A percentile compares a stretch with the other conserved stretches of the same genome.
phyloP scores from a whole-genome alignment of 2,113 vertebrate species.

The Mastomys natalensis region DNA sequence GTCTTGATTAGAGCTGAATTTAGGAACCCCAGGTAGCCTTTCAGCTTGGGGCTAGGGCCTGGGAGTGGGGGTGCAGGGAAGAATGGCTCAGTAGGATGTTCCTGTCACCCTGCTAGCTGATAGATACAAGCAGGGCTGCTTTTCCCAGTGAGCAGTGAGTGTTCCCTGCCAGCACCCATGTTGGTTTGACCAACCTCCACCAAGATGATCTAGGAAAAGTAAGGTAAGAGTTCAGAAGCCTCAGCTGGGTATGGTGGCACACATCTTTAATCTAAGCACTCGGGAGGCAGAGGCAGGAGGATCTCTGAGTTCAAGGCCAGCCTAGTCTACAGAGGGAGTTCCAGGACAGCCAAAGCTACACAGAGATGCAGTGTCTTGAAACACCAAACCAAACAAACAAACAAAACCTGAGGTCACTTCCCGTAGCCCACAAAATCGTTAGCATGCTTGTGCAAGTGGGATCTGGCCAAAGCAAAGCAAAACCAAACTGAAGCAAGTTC shows the following conservation, averaged over 20 bases:
- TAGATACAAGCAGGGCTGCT: background rate
- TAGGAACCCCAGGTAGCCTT: background rate
- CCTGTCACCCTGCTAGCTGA: rapidly evolving
- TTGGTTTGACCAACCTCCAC: background rate
- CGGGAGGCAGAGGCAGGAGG: too few species aligned
- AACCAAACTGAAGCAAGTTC: background rate
- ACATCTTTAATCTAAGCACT: too few species aligned
- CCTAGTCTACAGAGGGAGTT: too few species aligned
- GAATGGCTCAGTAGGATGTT: background rate
- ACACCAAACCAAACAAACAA: too few species aligned
- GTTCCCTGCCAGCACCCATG: too few species aligned
- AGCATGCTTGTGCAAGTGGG: too few species aligned
- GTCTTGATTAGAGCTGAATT: rapidly evolving
- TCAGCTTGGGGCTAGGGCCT: background rate
- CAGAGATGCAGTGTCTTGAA: too few species aligned
- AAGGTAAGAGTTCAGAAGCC: too few species aligned
- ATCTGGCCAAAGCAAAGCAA: background rate
- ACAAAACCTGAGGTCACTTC: background rate
- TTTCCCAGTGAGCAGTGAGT: background rate
- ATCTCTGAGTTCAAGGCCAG: too few species aligned
- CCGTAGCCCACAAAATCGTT: background rate
- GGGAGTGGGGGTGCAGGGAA: background rate
- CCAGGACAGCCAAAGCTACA: too few species aligned
- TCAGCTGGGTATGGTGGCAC: too few species aligned
- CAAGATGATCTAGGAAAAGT: background rate